Evolutionary conservation across 2,797 vertebrate genomes (phyloP).

Genomic region (Netta rufina): DNA sequence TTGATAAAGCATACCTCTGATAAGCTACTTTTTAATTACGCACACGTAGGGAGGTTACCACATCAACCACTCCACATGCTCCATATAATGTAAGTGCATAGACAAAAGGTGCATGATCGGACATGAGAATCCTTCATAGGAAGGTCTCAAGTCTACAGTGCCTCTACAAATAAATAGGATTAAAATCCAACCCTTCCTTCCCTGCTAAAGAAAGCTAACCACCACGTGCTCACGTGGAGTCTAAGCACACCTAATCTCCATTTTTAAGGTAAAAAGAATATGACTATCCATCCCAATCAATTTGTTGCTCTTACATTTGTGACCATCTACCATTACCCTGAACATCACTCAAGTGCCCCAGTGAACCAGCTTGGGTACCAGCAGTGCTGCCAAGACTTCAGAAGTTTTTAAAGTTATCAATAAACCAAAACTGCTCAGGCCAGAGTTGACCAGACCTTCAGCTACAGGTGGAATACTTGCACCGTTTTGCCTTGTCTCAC

Average conservation of each 20-base stretch:
- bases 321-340: neutral
- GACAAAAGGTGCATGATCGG: neutral
- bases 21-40: neutral
- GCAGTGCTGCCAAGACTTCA: neutral
- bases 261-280: neutral
- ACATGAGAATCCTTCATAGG: accelerated
- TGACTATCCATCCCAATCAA: neutral
- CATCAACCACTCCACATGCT: neutral
- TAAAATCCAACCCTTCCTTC: neutral
- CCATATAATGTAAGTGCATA: neutral
- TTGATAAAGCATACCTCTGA: neutral
- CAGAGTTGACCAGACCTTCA: neutral
- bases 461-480: neutral
- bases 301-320: neutral
- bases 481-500: neutral
- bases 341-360: neutral
- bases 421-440: neutral
- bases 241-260: neutral
- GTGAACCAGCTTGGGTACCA: neutral
- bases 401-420: neutral
- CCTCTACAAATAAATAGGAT: neutral
- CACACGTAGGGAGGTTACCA: neutral
- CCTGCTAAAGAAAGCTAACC: neutral
- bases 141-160: neutral
- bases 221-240: neutral